Conservation (phyloP, 2,888 invertebrate species). For the Phragmatobia fuliginosa region DNA sequence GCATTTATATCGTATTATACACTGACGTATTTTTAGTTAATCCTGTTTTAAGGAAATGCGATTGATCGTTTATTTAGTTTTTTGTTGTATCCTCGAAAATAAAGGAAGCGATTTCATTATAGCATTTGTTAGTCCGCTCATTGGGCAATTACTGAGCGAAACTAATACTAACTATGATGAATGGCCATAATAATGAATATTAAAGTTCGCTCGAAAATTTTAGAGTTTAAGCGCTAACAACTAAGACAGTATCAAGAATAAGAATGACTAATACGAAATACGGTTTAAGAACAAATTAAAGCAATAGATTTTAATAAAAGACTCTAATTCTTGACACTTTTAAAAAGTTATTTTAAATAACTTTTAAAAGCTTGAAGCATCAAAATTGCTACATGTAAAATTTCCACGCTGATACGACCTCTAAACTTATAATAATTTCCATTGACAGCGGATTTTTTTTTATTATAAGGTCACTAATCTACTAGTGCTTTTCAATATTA, state of each 20-base stretch:
- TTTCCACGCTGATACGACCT: neutral
- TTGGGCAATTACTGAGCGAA: constrained; percentile 17
- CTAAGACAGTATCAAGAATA: neutral
- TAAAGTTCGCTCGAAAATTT: constrained; percentile 5
- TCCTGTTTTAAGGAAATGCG: neutral
- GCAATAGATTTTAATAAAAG: no score
- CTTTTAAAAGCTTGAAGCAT: no score
- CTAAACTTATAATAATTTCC: no score
- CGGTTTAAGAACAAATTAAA: neutral
- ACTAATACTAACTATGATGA: constrained; percentile 10
- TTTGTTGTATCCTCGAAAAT: constrained; percentile 25
- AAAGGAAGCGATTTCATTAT: constrained; percentile 25
- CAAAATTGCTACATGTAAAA: neutral
- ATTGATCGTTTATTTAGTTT: constrained; percentile 3
- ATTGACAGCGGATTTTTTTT: no score
- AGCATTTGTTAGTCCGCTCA: constrained; percentile 4
- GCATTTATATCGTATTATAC: neutral
- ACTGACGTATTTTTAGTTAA: neutral
- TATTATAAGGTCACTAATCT: no score
- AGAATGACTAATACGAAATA: neutral
- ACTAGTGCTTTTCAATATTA: no score
- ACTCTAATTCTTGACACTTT: no score
- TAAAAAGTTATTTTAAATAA: no score
- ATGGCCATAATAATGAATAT: constrained; percentile 10
- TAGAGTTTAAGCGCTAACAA: neutral